Base-by-base conservation (phyloP, 2,888 invertebrate genomes). In the Agapetus fuscipes region DNA sequence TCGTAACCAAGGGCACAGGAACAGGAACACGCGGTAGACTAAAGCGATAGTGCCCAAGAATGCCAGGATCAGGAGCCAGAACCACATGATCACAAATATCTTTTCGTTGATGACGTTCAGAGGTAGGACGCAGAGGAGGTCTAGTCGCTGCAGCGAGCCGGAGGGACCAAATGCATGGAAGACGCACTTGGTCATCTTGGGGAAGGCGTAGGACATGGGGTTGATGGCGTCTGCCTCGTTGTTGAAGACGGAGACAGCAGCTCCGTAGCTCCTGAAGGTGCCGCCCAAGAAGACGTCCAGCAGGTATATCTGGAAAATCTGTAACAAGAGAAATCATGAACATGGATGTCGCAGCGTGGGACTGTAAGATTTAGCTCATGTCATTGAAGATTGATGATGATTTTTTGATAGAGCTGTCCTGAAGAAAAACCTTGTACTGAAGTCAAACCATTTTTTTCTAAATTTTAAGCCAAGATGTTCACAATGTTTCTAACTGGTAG, bases 101-200 rank as follows among this genome's bases (percentile, higher is more conserved):
- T 86, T 87, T 54, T 86, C 85, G 54, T 87, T 85, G 29, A 87
- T 72, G 48, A 83, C 78, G 53, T 87, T 87, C 6, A 86, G 53
- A 0, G 86, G 80, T 10, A 87, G 61, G n/a, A 86, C 69, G 51
- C 87, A 87, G 0, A 86, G 64, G 1, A 75, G 71, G 52, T 83
- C 81, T 45, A 65, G 64, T 0, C 59, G 53, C 51, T 78, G 71
- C 1, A 72, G 48, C 3, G 64, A 58, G 3, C 81, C 82, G 0
- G 74, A 68, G 1, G 75, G 69, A 2, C 81, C 81, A 42, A 68
- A 78, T 46, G 56, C 67, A 36, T 69, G 60, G 42, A 74, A 66
- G 50, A 65, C 68, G 56, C 80, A 80, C 54, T 78, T 79, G 10
- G 82, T 76, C 14, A 81, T 60, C 56, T 81, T 81, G 0, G 82